Base-by-base conservation (phyloP, 2,888 invertebrate genomes). In the Synergus japonicus region DNA sequence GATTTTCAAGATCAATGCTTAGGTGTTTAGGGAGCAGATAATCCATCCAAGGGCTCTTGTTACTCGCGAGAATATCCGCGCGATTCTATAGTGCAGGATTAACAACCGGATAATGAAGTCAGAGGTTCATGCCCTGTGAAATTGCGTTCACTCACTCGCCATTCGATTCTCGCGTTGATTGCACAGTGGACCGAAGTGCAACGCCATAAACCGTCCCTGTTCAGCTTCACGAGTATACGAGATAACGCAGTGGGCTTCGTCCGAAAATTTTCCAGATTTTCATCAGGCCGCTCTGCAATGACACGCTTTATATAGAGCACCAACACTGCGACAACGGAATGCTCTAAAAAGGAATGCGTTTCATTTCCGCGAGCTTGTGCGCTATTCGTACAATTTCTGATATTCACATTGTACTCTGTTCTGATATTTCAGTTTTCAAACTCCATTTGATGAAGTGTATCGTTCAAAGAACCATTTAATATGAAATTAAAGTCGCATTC, bases 71-170 rank as follows among this genome's bases (percentile, higher is more conserved):
- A 78, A 80, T 81, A 79, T 81, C 83, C 78, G 76, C 78, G 80
- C 73, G 78, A 79, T 81, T 78, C 78, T 64, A 78, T 79, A 77
- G 80, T 85, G 86, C 84, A 87, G 91, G 88, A 91, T 92, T 92
- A 92, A 92, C 90, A 91, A 91, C 91, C 92, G 91, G 89, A 90
- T 92, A 91, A 92, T 91, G 91, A 92, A 92, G 91, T 90, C 91
- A 90, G 91, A 90, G 92, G 91, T 92, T 92, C 92, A 92, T 92
- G 92, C 91, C 90, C 91, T 92, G 92, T 92, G 90, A 90, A 90
- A 90, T 90, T 90, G 88, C 89, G 89, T 86, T 87, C 89, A 88
- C 88, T 87, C 89, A 86, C 85, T 85, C 88, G 87, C 88, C 87
- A 89, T 89, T 90, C 88, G 88, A 90, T 91, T 91, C 89, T 89